phyloP scores from a whole-genome alignment of 2,797 vertebrate species.

The Tokudaia tokunoshimensis region DNA sequence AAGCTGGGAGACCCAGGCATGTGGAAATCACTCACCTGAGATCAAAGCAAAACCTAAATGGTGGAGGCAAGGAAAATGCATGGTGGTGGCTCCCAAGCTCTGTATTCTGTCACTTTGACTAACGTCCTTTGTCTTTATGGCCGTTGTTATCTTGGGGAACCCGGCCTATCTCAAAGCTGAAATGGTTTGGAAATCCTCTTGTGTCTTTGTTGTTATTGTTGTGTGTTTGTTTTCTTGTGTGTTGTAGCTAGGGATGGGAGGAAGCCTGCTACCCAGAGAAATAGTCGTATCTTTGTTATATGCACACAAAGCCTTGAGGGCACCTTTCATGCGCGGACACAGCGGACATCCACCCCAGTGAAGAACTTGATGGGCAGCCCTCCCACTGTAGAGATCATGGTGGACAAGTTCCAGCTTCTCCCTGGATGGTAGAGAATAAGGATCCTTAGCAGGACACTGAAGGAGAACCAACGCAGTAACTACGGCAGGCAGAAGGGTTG shows the following conservation, averaged over 20 bases:
- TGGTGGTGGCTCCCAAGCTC: not conserved
- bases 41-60: slow-evolving; percentile 36
- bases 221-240: slow-evolving; percentile 62
- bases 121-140: not conserved
- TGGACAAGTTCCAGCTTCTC: not conserved
- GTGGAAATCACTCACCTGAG: not conserved
- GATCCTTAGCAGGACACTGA: not conserved
- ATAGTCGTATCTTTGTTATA: not conserved
- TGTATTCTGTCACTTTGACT: not conserved
- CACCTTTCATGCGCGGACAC: not conserved
- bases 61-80: not conserved
- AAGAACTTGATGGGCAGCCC: not conserved
- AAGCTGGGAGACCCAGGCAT: not conserved
- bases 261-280: not conserved
- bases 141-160: not conserved
- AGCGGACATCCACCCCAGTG: not conserved
- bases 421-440: not conserved
- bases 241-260: not conserved
- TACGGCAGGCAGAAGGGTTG: not conserved
- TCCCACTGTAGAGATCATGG: not conserved
- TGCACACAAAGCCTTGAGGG: not conserved
- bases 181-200: slow-evolving; percentile 56
- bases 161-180: slow-evolving; percentile 47
- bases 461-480: not conserved
- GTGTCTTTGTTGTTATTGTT: not conserved